Percentiles rank a stretch among this genome's conserved stretches.
Evolutionary conservation across 2,888 invertebrate species (phyloP).

Genomic region (Catonia carolina): DNA sequence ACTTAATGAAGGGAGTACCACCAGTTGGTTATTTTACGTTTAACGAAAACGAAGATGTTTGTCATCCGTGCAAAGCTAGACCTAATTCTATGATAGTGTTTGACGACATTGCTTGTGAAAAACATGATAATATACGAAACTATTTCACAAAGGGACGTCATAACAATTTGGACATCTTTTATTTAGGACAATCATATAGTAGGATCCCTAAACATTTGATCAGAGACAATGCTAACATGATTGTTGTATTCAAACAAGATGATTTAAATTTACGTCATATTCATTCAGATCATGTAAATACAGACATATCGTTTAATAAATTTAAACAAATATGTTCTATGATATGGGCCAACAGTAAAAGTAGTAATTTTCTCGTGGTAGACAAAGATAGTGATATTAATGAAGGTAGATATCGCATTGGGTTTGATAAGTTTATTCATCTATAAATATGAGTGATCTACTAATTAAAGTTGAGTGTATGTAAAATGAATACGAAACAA

Average conservation of each 20-base stretch:
- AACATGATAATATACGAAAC: slow-evolving; percentile 13
- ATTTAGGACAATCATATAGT: slow-evolving; percentile 16
- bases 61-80: slow-evolving; percentile 5
- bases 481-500: too few relatives aligned
- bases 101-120: slow-evolving; percentile 18
- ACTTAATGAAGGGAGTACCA: slow-evolving; percentile 1
- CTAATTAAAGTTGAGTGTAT: too few relatives aligned
- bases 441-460: too few relatives aligned
- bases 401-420: slow-evolving; percentile 37
- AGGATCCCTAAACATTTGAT: slow-evolving; percentile 39
- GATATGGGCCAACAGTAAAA: slow-evolving; percentile 36
- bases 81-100: slow-evolving; percentile 18
- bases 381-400: too few relatives aligned
- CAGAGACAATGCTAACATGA: slow-evolving; percentile 40
- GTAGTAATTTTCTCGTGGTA: slow-evolving; percentile 24
- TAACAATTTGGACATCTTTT: slow-evolving; percentile 11
- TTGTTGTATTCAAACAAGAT: slow-evolving; percentile 41
- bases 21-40: slow-evolving; percentile 7
- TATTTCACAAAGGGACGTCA: slow-evolving; percentile 20
- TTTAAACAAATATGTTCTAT: slow-evolving; percentile 37
- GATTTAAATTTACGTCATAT: slow-evolving; percentile 38
- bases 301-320: slow-evolving; percentile 21
- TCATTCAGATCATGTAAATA: slow-evolving; percentile 24
- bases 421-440: slow-evolving; percentile 34
- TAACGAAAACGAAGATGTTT: slow-evolving; percentile 2